Evolutionary conservation across 2,113 vertebrate species (phyloP).

Genomic region (Hucho hucho): DNA sequence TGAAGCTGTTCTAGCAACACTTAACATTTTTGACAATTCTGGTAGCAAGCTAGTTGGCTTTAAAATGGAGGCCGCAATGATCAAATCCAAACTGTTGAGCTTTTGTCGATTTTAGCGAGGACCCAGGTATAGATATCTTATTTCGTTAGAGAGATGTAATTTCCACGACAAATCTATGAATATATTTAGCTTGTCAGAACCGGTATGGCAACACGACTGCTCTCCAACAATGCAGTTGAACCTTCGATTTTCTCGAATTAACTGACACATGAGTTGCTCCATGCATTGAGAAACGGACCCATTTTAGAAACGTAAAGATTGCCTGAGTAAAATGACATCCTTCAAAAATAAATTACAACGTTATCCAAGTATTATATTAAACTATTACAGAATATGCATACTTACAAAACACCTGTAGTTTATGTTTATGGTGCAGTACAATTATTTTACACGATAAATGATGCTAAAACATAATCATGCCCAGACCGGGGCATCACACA

Average conservation of each 20-base stretch:
- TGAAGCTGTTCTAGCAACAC: constrained; percentile 57
- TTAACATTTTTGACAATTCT: constrained; percentile 60
- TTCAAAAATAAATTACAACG: background rate
- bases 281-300: constrained; percentile 49
- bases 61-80: constrained; percentile 2
- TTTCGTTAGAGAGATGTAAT: background rate
- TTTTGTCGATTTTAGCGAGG: background rate
- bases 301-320: rapidly evolving
- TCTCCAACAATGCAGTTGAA: background rate
- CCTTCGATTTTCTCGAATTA: constrained; percentile 64
- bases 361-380: rapidly evolving
- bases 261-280: constrained; percentile 68
- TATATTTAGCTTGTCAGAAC: background rate
- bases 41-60: constrained; percentile 10
- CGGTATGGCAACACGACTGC: rapidly evolving
- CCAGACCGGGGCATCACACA: constrained; percentile 19
- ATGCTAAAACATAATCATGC: background rate
- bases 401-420: background rate
- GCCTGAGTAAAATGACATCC: constrained; percentile 38
- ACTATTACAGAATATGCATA: rapidly evolving
- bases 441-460: background rate
- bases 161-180: background rate
- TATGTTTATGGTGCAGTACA: background rate
- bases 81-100: background rate
- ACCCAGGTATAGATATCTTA: background rate